phyloP scores from a whole-genome alignment of 2,888 invertebrate species.

The Drosophila glabriapex region DNA sequence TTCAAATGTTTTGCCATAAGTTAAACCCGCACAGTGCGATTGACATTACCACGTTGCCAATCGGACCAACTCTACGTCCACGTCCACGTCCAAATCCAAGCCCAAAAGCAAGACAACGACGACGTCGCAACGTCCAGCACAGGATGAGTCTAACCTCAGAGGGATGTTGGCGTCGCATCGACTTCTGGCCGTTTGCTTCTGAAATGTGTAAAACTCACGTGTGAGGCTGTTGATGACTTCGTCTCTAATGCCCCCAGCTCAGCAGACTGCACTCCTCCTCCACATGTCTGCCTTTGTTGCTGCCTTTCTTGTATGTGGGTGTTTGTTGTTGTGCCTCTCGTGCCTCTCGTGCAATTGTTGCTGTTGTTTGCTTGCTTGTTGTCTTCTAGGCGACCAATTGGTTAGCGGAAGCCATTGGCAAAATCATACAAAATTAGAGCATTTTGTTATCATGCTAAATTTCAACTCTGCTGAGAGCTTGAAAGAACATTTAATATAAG shows the following conservation, averaged over 20 bases:
- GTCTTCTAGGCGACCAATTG: constrained; percentile 42
- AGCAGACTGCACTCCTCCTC: neutral
- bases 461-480: neutral
- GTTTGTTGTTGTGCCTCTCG: constrained; percentile 21
- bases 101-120: constrained; percentile 16
- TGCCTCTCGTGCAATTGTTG: constrained; percentile 11
- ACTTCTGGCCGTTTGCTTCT: constrained; percentile 63
- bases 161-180: constrained; percentile 39
- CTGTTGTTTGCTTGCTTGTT: constrained; percentile 29
- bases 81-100: constrained; percentile 27
- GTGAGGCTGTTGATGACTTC: constrained; percentile 75
- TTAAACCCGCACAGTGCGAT: constrained; percentile 82
- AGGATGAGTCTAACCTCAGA: constrained; percentile 23
- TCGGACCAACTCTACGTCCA: constrained; percentile 51
- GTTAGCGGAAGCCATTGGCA: constrained; percentile 36
- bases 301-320: constrained; percentile 43
- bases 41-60: constrained; percentile 77
- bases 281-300: constrained; percentile 8
- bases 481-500: neutral
- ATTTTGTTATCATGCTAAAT: constrained; percentile 37
- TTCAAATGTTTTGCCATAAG: constrained; percentile 85
- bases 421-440: constrained; percentile 52
- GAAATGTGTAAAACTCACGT: constrained; percentile 78
- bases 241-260: constrained; percentile 13
- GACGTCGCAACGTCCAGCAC: constrained; percentile 32